Percentiles rank a stretch among this genome's conserved stretches.
Evolutionary conservation across 2,113 vertebrate species (phyloP).

Genomic region (Vidua macroura): DNA sequence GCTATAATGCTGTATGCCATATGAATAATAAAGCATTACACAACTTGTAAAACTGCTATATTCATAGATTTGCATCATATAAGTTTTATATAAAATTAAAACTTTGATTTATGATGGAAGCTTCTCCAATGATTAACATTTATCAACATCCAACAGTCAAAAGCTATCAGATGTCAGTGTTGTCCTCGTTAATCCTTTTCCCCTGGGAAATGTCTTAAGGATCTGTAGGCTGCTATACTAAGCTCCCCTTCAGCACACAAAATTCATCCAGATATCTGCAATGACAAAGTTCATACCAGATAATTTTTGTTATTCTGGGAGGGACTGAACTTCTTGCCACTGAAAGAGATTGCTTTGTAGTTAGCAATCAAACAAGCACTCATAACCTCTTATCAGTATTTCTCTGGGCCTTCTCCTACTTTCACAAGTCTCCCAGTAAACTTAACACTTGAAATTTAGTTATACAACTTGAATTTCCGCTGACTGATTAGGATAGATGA

Average conservation of each 20-base stretch:
- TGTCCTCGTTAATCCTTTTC: not conserved
- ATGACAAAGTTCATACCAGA: not conserved
- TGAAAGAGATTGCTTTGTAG: not conserved
- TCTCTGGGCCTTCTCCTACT: not conserved
- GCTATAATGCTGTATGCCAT: not conserved
- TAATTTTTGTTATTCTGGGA: not conserved
- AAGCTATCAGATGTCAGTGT: constrained; percentile 31
- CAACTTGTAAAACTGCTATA: not conserved
- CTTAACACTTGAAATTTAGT: not conserved
- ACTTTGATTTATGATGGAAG: not conserved
- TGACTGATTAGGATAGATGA: not conserved
- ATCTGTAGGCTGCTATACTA: constrained; percentile 2
- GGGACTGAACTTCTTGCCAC: not conserved
- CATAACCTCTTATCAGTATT: not conserved
- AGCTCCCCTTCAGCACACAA: constrained; percentile 5
- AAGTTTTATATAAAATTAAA: not conserved
- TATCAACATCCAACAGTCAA: constrained; percentile 36
- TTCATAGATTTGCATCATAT: not conserved
- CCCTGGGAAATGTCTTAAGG: constrained; percentile 15
- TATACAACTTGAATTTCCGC: not conserved
- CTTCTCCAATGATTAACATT: constrained; percentile 7
- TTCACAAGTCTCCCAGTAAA: not conserved
- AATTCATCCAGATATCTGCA: constrained; percentile 1
- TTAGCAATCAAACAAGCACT: not conserved
- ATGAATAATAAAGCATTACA: not conserved